Conservation (phyloP, 2,113 vertebrate species). For the Paratilapia polleni region DNA sequence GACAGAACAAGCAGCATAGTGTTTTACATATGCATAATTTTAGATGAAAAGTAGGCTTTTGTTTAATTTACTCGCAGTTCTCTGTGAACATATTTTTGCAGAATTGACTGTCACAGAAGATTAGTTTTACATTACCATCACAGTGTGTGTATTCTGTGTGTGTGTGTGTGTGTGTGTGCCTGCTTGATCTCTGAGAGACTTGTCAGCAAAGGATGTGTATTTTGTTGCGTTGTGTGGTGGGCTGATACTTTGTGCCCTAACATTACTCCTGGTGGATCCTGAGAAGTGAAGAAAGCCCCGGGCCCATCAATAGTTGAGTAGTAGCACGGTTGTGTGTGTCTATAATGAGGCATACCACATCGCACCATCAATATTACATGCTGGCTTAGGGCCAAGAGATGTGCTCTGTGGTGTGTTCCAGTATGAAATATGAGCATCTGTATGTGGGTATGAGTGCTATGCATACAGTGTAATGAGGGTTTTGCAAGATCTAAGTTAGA, state of each 20-base stretch:
- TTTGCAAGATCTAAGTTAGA: slow-evolving; percentile 10
- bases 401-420: slow-evolving; percentile 50
- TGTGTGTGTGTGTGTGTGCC: background rate
- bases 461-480: slow-evolving; percentile 49
- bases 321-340: slow-evolving; percentile 71
- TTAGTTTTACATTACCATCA: slow-evolving; percentile 20
- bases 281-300: slow-evolving; percentile 66
- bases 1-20: background rate
- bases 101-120: slow-evolving; percentile 1
- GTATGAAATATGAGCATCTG: slow-evolving; percentile 45
- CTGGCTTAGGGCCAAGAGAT: slow-evolving; percentile 58
- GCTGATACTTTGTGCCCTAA: slow-evolving; percentile 48
- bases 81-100: background rate
- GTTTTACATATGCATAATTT: slow-evolving; percentile 4
- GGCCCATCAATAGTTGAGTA: slow-evolving; percentile 83
- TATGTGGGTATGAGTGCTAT: slow-evolving; percentile 35
- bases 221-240: slow-evolving; percentile 44
- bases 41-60: slow-evolving; percentile 10
- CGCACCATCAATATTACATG: slow-evolving; percentile 82
- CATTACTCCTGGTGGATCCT: slow-evolving; percentile 61
- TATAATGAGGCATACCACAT: slow-evolving; percentile 80
- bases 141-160: background rate
- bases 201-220: slow-evolving; percentile 39
- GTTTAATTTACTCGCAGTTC: background rate
- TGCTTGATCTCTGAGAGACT: background rate